Evolutionary conservation across 1,140 invertebrate species (phyloP).

Genomic region (Brachionus paranguensis): DNA sequence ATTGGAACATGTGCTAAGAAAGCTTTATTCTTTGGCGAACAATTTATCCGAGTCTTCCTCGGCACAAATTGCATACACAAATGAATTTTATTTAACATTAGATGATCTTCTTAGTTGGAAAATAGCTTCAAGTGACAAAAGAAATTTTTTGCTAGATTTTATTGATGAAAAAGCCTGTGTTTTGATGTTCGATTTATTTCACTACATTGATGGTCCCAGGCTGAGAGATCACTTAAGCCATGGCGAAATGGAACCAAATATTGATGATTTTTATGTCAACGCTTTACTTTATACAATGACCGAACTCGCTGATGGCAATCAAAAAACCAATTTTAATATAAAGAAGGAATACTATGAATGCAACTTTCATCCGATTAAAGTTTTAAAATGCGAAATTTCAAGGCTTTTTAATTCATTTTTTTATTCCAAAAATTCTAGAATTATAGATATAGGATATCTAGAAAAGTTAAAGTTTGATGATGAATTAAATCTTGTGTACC

Average conservation of each 20-base stretch:
- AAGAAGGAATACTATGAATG: background rate
- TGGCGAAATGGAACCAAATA: background rate
- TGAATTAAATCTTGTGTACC: background rate
- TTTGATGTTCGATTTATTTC: conserved; percentile 13
- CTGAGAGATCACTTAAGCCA: conserved; percentile 33
- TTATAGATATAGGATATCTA: background rate
- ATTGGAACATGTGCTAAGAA: background rate
- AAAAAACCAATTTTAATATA: background rate
- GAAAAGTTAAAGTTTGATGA: background rate
- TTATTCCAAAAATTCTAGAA: background rate
- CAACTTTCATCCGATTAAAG: conserved; percentile 30
- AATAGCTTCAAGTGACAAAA: background rate
- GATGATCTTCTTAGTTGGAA: conserved; percentile 26
- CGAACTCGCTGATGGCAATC: background rate
- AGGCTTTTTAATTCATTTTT: background rate
- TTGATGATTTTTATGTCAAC: conserved; percentile 1
- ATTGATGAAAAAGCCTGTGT: background rate
- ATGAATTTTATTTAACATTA: conserved; percentile 26
- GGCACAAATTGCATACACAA: background rate
- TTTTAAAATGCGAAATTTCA: background rate
- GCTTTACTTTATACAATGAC: background rate
- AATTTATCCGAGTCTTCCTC: background rate
- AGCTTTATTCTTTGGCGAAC: background rate
- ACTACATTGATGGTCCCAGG: conserved; percentile 9
- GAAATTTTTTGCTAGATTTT: background rate